Percentiles rank a stretch among this genome's conserved stretches.
Evolutionary conservation across 2,797 vertebrate genomes (phyloP).

Genomic region (Sebastes itinus): DNA sequence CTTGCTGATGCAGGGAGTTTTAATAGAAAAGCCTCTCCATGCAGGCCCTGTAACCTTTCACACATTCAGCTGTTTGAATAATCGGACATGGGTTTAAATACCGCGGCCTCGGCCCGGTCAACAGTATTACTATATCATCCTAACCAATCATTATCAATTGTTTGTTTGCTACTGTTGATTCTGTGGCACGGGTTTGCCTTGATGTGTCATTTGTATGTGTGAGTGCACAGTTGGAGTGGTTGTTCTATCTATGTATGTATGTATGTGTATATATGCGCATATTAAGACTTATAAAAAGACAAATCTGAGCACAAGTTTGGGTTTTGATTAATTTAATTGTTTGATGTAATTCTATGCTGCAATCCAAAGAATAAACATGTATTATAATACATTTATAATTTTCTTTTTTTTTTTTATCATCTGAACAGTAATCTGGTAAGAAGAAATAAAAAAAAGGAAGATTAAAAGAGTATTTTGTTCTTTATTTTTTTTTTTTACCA

Average conservation of each 20-base stretch:
- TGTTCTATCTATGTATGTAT: slow-evolving; percentile 40
- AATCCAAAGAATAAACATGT: slow-evolving; percentile 94
- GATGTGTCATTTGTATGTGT: slow-evolving; percentile 48
- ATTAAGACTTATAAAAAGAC: slow-evolving; percentile 69
- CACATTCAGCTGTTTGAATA: slow-evolving; percentile 11
- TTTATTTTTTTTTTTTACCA: slow-evolving; percentile 12
- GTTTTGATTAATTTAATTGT: slow-evolving; percentile 84
- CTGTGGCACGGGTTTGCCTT: slow-evolving; percentile 49
- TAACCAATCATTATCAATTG: slow-evolving; percentile 39
- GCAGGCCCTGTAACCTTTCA: background rate
- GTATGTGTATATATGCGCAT: slow-evolving; percentile 61
- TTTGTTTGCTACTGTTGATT: slow-evolving; percentile 55
- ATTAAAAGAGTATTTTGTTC: slow-evolving; percentile 47
- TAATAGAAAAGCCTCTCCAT: slow-evolving; percentile 3
- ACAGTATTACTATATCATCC: slow-evolving; percentile 54
- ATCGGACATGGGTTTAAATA: background rate
- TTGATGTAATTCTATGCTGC: slow-evolving; percentile 86
- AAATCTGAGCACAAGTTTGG: slow-evolving; percentile 83
- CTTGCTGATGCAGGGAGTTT: slow-evolving; percentile 33
- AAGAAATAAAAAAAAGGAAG: slow-evolving; percentile 49
- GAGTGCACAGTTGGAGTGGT: slow-evolving; percentile 47
- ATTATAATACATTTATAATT: slow-evolving; percentile 87
- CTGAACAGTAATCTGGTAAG: slow-evolving; percentile 77
- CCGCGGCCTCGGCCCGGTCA: slow-evolving; percentile 30
- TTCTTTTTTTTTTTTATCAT: slow-evolving; percentile 72